A percentile compares a stretch with the other conserved stretches of the same genome.
These are phyloP conservation scores for Conops quadrifasciatus DNA, from an alignment of 2,888 invertebrate species.

Conservation along the genomic window DNA sequence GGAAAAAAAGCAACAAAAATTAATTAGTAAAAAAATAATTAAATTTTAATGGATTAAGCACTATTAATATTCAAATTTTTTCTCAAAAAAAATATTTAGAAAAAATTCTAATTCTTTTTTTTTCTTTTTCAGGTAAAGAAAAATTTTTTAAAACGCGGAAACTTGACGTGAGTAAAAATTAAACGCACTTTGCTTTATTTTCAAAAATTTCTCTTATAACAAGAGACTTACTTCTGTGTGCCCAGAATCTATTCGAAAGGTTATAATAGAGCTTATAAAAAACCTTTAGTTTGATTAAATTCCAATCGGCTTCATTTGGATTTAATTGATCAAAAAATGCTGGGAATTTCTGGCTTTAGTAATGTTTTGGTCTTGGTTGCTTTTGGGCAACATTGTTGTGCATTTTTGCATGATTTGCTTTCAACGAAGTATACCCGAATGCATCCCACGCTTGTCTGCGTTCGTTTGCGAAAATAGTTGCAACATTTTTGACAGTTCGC, in stretches of 20 bases:
- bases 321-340: not conserved
- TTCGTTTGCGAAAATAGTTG: conserved; percentile 31
- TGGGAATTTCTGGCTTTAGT: not conserved
- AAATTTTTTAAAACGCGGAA: no score
- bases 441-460: conserved; percentile 31
- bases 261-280: no score
- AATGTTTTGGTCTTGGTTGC: not conserved
- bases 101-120: no score
- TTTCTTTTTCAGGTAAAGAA: conserved; percentile 45
- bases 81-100: no score
- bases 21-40: no score
- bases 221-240: no score
- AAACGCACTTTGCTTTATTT: no score
- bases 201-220: no score
- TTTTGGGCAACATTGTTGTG: not conserved
- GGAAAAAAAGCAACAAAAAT: no score
- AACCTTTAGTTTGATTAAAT: conserved; percentile 6
- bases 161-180: no score
- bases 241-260: no score
- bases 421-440: not conserved
- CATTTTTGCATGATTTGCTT: conserved; percentile 12
- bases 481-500: conserved; percentile 28
- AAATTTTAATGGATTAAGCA: not conserved
- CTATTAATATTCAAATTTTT: no score
- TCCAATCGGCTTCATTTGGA: not conserved